Evolutionary conservation across 2,113 vertebrate species (phyloP).

Genomic region (Platichthys stellatus): DNA sequence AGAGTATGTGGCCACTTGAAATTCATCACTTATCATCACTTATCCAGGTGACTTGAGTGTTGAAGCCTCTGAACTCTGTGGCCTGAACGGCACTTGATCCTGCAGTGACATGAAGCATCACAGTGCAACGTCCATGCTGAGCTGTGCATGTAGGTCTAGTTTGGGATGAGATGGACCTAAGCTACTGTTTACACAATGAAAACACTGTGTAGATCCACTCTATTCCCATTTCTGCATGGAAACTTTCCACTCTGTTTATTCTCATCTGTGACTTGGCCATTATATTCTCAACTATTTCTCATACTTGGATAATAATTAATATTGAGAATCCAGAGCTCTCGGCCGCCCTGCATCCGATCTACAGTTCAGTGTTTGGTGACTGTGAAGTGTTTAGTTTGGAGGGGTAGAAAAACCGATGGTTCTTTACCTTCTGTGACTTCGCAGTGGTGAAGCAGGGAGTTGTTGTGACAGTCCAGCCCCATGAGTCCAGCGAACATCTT

Average conservation of each 20-base stretch:
- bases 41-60: neutral
- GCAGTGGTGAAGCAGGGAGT: slow-evolving; percentile 51
- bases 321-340: too few species aligned
- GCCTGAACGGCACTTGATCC: neutral
- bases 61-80: slow-evolving; percentile 16
- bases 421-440: slow-evolving; percentile 68
- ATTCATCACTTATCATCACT: neutral
- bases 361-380: neutral
- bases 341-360: neutral
- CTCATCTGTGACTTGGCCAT: too few species aligned
- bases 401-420: neutral
- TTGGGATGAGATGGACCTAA: neutral
- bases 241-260: too few species aligned
- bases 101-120: neutral
- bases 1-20: neutral
- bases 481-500: slow-evolving; percentile 82
- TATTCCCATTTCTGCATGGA: too few species aligned
- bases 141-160: neutral
- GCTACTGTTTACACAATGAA: too few species aligned
- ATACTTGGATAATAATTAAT: too few species aligned
- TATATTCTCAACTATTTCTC: too few species aligned
- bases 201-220: too few species aligned
- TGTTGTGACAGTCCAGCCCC: slow-evolving; percentile 63
- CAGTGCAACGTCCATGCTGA: neutral
- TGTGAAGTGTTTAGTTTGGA: neutral